A percentile compares a stretch with the other conserved stretches of the same genome.
Conservation (phyloP, 2,888 invertebrate genomes). For the Amphimallon solstitiale region DNA sequence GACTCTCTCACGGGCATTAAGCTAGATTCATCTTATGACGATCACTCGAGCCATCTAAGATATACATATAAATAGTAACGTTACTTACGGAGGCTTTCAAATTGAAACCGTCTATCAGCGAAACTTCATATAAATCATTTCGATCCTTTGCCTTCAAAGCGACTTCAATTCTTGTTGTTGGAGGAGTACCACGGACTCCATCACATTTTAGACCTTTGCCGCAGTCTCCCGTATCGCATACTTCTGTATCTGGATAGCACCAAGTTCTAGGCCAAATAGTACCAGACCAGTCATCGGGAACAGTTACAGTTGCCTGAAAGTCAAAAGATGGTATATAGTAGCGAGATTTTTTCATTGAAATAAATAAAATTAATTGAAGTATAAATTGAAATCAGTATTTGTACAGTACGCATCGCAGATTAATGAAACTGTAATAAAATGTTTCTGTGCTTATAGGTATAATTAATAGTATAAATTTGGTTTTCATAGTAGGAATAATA, state of each 20-base stretch:
- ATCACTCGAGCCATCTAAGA: too few relatives aligned
- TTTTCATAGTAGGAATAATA: too few relatives aligned
- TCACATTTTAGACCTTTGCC: constrained; percentile 56
- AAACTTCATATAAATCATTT: constrained; percentile 62
- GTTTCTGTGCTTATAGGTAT: too few relatives aligned
- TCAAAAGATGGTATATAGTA: background rate
- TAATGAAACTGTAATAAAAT: too few relatives aligned
- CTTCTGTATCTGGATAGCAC: constrained; percentile 52
- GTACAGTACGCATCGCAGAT: too few relatives aligned
- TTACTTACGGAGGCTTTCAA: constrained; percentile 50
- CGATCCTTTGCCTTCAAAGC: constrained; percentile 56
- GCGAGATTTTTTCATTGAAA: too few relatives aligned
- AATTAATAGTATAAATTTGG: too few relatives aligned
- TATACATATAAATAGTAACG: too few relatives aligned
- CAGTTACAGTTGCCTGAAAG: constrained; percentile 46
- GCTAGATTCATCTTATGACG: too few relatives aligned
- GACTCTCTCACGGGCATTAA: too few relatives aligned
- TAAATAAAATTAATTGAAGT: too few relatives aligned
- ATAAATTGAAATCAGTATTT: too few relatives aligned
- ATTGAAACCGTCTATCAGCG: constrained; percentile 64
- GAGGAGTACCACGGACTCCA: constrained; percentile 59
- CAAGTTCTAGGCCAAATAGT: constrained; percentile 63
- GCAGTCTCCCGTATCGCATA: constrained; percentile 57
- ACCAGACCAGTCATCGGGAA: constrained; percentile 59
- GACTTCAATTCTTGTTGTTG: constrained; percentile 62